Percentiles rank a stretch among this genome's conserved stretches.
Conservation (phyloP, 2,888 invertebrate species). For the Cloeon dipterum region DNA sequence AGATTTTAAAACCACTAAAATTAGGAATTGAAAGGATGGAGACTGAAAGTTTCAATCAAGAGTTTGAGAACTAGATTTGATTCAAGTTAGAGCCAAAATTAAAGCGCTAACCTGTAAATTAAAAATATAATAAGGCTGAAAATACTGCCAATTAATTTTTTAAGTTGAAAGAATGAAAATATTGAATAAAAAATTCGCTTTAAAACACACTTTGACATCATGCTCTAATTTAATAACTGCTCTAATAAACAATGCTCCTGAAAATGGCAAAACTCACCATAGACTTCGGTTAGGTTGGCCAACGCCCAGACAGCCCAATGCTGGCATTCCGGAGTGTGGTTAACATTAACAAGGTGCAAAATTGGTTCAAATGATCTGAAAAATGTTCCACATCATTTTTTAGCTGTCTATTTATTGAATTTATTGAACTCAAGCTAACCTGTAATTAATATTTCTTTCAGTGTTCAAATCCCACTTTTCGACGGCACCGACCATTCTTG, state of each 20-base stretch:
- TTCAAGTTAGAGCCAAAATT: no score
- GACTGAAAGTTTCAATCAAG: neutral
- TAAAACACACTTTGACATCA: no score
- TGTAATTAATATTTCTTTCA: constrained; percentile 87
- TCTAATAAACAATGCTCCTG: no score
- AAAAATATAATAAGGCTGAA: no score
- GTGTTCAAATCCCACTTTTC: constrained; percentile 70
- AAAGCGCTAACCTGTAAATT: no score
- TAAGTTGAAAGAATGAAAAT: no score
- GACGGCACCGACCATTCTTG: constrained; percentile 58
- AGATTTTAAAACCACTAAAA: neutral
- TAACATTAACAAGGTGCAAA: constrained; percentile 52
- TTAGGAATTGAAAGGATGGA: neutral
- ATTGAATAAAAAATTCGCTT: neutral
- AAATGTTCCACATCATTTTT: constrained; percentile 1
- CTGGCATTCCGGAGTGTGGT: constrained; percentile 78
- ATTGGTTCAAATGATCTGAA: constrained; percentile 78
- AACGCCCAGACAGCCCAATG: constrained; percentile 97
- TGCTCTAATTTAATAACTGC: no score
- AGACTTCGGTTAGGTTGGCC: constrained; percentile 82
- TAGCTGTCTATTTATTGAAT: neutral
- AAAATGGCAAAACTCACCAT: constrained; percentile 41
- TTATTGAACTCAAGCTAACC: constrained; percentile 12
- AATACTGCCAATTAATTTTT: no score
- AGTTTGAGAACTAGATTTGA: no score